Percentiles rank a stretch among this genome's conserved stretches.
Evolutionary conservation across 2,888 invertebrate genomes (phyloP).

Genomic region (Agrenia bidenticulata): DNA sequence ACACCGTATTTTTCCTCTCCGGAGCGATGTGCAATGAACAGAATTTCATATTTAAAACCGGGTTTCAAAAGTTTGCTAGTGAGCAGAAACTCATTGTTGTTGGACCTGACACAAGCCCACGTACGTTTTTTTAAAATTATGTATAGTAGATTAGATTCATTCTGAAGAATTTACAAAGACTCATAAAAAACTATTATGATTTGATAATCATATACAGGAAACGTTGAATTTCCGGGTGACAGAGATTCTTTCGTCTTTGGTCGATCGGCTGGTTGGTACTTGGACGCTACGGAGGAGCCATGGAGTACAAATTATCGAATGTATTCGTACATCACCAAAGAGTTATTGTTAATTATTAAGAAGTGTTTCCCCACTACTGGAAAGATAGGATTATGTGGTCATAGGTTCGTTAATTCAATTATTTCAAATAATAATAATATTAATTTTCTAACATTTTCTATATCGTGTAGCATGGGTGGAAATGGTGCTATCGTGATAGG

Average conservation of each 20-base stretch:
- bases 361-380: constrained; percentile 67
- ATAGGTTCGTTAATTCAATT: constrained; percentile 22
- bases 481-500: constrained; percentile 29
- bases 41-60: constrained; percentile 92
- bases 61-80: constrained; percentile 88
- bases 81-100: constrained; percentile 82
- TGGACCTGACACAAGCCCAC: constrained; percentile 92
- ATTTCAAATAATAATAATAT: background rate
- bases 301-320: constrained; percentile 92
- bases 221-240: constrained; percentile 80
- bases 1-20: constrained; percentile 77
- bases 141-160: background rate
- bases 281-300: constrained; percentile 83
- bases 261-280: constrained; percentile 90
- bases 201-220: no score
- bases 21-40: constrained; percentile 91
- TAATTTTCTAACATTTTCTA: background rate
- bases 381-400: constrained; percentile 32
- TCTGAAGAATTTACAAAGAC: background rate
- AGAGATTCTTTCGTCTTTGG: constrained; percentile 93
- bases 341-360: constrained; percentile 73
- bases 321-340: constrained; percentile 87
- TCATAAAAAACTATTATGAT: background rate
- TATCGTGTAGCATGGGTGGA: constrained; percentile 29
- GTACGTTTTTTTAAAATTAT: constrained; percentile 51